These are phyloP conservation scores for Papilio helenus DNA, from an alignment of 1,140 invertebrate species.

Conservation along the genomic window DNA sequence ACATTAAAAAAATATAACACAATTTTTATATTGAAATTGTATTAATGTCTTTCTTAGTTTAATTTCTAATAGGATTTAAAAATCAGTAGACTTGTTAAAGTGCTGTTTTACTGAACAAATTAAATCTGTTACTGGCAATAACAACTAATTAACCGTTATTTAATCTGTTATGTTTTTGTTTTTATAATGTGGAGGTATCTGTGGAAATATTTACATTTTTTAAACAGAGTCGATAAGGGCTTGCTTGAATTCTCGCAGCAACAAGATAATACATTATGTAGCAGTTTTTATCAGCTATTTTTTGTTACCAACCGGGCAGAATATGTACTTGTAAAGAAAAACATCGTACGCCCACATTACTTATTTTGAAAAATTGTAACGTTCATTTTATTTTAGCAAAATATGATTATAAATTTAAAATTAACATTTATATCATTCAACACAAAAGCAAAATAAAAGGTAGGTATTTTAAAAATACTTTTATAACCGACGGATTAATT, in stretches of 20 bases:
- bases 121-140: no score
- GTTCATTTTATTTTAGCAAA: neutral
- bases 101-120: no score
- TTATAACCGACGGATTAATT: constrained; percentile 13
- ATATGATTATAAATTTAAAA: no score
- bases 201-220: constrained; percentile 47
- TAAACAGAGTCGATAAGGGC: constrained; percentile 54
- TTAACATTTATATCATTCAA: no score
- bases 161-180: constrained; percentile 9
- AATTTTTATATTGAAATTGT: neutral
- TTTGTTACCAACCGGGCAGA: constrained; percentile 52
- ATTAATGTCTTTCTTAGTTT: neutral
- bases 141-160: constrained; percentile 4
- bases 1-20: constrained; percentile 38
- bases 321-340: constrained; percentile 4
- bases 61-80: neutral
- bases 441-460: no score
- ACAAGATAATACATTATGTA: constrained; percentile 58
- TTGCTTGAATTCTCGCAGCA: constrained; percentile 54
- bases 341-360: neutral
- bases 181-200: neutral
- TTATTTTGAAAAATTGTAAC: neutral
- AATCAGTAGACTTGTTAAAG: no score
- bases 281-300: constrained; percentile 58
- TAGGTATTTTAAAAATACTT: neutral